Evolutionary conservation across 2,888 invertebrate species (phyloP).

Genomic region (Mesochorus sp.): DNA sequence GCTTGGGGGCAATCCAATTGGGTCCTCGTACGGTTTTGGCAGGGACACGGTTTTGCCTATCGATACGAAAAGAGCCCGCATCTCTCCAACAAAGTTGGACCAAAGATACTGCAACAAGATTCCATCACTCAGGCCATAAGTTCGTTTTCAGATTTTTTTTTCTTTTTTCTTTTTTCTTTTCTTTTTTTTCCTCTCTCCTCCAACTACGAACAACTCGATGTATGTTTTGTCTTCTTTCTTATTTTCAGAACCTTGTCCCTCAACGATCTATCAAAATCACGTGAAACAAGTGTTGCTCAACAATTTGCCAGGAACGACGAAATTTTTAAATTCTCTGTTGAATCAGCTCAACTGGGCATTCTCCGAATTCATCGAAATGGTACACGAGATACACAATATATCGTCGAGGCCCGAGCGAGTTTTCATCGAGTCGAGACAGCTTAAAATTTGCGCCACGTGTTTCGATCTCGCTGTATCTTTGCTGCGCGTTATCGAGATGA

Average conservation of each 20-base stretch:
- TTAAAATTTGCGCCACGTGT: conserved; percentile 92
- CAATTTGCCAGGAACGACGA: conserved; percentile 86
- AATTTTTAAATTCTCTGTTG: conserved; percentile 90
- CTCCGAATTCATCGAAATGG: conserved; percentile 92
- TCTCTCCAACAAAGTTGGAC: conserved; percentile 80
- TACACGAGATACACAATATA: conserved; percentile 90
- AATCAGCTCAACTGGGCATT: conserved; percentile 95
- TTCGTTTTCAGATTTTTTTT: conserved; percentile 56
- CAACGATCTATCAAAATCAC: conserved; percentile 86
- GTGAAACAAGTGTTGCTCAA: conserved; percentile 85
- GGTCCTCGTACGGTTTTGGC: conserved; percentile 92
- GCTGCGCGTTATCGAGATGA: conserved; percentile 91
- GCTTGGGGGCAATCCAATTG: conserved; percentile 94
- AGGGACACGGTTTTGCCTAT: conserved; percentile 92
- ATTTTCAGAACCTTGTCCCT: conserved; percentile 87
- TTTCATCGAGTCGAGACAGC: conserved; percentile 88
- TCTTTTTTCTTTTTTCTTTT: conserved; percentile 15
- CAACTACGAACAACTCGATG: not conserved
- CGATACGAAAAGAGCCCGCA: conserved; percentile 85
- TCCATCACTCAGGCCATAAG: conserved; percentile 81
- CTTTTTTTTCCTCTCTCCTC: not conserved
- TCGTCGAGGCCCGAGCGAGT: conserved; percentile 84
- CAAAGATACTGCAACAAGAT: conserved; percentile 82
- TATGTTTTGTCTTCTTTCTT: too few relatives aligned
- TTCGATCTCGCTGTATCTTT: conserved; percentile 91